Conservation (phyloP, 2,888 invertebrate genomes). For the Amitus sp. region DNA sequence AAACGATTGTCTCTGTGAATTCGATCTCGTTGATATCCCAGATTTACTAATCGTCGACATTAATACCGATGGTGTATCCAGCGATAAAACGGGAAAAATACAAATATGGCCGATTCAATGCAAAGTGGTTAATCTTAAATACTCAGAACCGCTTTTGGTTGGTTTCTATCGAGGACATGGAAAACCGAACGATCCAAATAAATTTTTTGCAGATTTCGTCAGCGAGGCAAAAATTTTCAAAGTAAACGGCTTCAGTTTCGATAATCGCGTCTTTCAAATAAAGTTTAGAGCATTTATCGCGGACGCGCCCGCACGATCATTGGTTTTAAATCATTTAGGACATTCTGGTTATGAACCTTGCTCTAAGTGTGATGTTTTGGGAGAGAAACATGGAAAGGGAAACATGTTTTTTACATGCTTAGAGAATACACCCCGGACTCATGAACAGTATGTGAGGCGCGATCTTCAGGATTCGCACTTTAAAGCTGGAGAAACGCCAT, state of each 20-base stretch:
- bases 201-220: conserved; percentile 15
- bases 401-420: neutral
- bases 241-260: conserved; percentile 24
- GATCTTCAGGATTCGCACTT: neutral
- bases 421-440: neutral
- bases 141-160: conserved; percentile 32
- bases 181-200: conserved; percentile 10
- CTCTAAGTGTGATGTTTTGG: conserved; percentile 28
- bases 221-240: conserved; percentile 4
- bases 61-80: conserved; percentile 29
- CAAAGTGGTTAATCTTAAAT: conserved; percentile 21
- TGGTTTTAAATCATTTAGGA: conserved; percentile 26
- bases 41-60: conserved; percentile 20
- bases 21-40: conserved; percentile 3
- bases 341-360: conserved; percentile 31
- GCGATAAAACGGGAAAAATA: conserved; percentile 14
- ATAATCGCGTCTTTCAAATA: conserved; percentile 8
- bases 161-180: conserved; percentile 35
- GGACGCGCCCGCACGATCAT: conserved; percentile 37
- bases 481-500: conserved; percentile 1
- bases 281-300: conserved; percentile 35
- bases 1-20: too few species aligned
- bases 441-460: neutral
- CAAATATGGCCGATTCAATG: conserved; percentile 44
- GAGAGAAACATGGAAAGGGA: conserved; percentile 6